Conservation (phyloP, 2,797 vertebrate genomes). For the Notolepis coatsorum region DNA sequence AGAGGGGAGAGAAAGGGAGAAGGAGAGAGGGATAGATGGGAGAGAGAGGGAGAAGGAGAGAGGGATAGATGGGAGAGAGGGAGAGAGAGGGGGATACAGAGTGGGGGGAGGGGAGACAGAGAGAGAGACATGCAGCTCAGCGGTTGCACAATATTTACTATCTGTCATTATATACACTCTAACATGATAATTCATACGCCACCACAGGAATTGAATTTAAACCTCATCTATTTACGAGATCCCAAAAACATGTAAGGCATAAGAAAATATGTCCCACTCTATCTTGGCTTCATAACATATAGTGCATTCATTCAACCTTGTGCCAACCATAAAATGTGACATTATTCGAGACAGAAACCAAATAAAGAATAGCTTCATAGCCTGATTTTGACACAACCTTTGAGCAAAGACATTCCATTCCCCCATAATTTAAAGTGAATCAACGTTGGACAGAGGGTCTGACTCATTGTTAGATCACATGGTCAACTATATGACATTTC, state of each 20-base stretch:
- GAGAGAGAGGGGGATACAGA: background rate
- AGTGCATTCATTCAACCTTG: slow-evolving; percentile 21
- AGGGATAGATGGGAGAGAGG: background rate
- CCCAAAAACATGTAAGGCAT: slow-evolving; percentile 17
- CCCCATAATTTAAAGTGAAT: slow-evolving; percentile 2
- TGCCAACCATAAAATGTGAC: background rate
- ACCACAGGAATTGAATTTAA: slow-evolving; percentile 40
- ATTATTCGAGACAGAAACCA: background rate
- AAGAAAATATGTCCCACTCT: background rate
- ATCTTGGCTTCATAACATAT: background rate
- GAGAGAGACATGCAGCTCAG: background rate
- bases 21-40: too few species aligned
- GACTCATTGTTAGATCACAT: slow-evolving; percentile 1
- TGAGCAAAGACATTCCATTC: slow-evolving; percentile 24
- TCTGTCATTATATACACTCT: background rate
- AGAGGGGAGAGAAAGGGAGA: background rate
- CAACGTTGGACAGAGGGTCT: background rate
- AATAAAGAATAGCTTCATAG: slow-evolving; percentile 11
- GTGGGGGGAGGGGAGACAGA: too few species aligned
- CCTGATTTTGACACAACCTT: slow-evolving; percentile 8
- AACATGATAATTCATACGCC: background rate
- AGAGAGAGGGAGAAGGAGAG: background rate
- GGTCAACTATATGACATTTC: background rate
- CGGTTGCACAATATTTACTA: slow-evolving; percentile 19
- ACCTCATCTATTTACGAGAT: slow-evolving; percentile 37